These are phyloP conservation scores for Ericerus pela DNA, from an alignment of 1,140 invertebrate species.

Conservation along the genomic window DNA sequence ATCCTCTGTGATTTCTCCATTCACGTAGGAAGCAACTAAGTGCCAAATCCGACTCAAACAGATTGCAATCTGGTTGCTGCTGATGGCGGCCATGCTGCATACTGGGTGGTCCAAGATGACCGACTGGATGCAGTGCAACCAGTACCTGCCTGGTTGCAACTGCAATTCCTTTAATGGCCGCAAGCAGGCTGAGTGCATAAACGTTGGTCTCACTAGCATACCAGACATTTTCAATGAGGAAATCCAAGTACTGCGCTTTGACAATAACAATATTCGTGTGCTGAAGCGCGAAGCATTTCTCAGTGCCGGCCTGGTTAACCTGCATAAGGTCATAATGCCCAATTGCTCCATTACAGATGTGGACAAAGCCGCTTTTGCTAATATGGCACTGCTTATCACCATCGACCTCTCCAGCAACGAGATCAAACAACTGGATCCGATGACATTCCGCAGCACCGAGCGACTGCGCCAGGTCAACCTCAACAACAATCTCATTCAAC, in stretches of 20 bases:
- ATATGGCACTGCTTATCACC: conserved; percentile 67
- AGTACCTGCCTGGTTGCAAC: conserved; percentile 38
- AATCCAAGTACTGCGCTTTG: conserved; percentile 59
- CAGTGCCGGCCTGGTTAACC: conserved; percentile 50
- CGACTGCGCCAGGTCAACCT: conserved; percentile 52
- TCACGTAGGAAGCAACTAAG: too few species aligned
- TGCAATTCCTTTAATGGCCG: conserved; percentile 65
- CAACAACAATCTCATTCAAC: conserved; percentile 53
- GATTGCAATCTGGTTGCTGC: too few species aligned
- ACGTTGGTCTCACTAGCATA: conserved; percentile 43
- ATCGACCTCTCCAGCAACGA: conserved; percentile 64
- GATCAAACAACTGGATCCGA: conserved; percentile 26
- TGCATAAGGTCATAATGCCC: conserved; percentile 61
- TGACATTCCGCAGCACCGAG: conserved; percentile 50
- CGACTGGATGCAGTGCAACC: neutral
- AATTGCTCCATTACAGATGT: conserved; percentile 55
- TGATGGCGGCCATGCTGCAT: neutral
- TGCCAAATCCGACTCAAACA: too few species aligned
- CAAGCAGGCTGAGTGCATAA: conserved; percentile 61
- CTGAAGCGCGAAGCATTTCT: conserved; percentile 51
- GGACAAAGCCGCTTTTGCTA: conserved; percentile 54
- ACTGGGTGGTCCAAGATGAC: too few species aligned
- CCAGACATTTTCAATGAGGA: conserved; percentile 53
- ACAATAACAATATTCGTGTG: conserved; percentile 48
- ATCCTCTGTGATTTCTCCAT: too few species aligned